phyloP scores from a whole-genome alignment of 64 coral and sea anemone genomes.

The Acropora yongei region DNA sequence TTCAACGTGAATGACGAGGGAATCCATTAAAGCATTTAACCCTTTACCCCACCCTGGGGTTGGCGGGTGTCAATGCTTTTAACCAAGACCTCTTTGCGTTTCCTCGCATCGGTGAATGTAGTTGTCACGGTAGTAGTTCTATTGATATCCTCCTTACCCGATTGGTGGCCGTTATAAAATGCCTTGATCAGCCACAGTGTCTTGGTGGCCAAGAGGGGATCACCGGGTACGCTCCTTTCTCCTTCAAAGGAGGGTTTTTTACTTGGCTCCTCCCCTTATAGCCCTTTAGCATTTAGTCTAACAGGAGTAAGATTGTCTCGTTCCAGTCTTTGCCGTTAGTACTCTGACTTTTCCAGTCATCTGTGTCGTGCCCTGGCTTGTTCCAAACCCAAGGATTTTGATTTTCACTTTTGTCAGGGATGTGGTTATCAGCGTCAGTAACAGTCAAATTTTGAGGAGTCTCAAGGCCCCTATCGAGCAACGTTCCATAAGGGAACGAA shows the following conservation, averaged over 20 bases:
- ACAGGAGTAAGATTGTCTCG: not conserved
- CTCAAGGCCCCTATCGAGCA: not conserved
- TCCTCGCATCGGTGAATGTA: not conserved
- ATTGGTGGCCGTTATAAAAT: conserved; percentile 39
- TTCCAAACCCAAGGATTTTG: not conserved
- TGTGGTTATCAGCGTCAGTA: not conserved
- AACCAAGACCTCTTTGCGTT: conserved; percentile 36
- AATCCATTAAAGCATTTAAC: conserved; percentile 58
- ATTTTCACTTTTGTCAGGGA: not conserved
- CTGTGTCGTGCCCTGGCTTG: not conserved
- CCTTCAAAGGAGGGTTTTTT: conserved; percentile 2
- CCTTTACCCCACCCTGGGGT: conserved; percentile 4
- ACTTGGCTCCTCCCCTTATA: not conserved
- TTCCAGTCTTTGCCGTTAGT: conserved; percentile 12
- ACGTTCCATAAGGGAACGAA: not conserved
- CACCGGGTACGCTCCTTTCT: not conserved
- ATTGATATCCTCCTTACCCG: not conserved
- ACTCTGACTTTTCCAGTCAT: not conserved
- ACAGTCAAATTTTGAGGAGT: not conserved
- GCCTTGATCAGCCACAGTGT: not conserved
- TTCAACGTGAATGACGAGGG: not conserved
- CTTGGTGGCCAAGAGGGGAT: not conserved
- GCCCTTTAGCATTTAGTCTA: not conserved
- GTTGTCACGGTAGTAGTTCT: conserved; percentile 47
- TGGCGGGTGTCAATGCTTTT: conserved; percentile 46